These are phyloP conservation scores for Delichon dasypus DNA, from an alignment of 2,797 vertebrate genomes.

Conservation along the genomic window DNA sequence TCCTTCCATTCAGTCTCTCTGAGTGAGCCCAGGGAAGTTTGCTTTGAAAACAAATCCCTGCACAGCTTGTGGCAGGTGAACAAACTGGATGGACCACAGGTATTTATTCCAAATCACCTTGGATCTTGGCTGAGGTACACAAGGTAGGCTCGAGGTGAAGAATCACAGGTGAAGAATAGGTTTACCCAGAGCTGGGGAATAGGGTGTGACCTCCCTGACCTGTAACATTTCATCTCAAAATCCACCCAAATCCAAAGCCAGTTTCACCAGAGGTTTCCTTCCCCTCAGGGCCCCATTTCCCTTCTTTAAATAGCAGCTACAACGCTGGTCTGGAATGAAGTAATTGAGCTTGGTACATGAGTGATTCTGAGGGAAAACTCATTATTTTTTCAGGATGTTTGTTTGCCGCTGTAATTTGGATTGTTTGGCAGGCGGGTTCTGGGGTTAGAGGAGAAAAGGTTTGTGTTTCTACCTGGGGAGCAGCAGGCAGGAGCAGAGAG, in stretches of 20 bases:
- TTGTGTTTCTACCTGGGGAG: background rate
- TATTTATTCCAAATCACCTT: background rate
- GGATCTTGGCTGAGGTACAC: background rate
- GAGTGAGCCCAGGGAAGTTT: background rate
- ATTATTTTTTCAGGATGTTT: background rate
- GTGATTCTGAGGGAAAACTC: background rate
- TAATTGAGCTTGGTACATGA: background rate
- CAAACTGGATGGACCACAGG: background rate
- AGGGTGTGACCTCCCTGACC: background rate
- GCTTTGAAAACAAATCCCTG: background rate
- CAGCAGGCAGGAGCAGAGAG: background rate
- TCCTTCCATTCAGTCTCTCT: background rate
- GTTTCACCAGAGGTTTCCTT: background rate
- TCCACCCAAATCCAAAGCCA: background rate
- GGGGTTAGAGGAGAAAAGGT: background rate
- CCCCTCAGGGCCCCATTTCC: background rate
- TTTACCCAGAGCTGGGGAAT: background rate
- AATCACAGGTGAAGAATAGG: background rate
- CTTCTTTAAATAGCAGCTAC: background rate
- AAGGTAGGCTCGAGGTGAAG: background rate
- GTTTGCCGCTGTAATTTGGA: background rate
- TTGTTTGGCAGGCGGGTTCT: background rate
- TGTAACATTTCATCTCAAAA: background rate
- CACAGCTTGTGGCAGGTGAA: background rate
- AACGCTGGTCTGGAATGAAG: background rate